phyloP scores from a whole-genome alignment of 2,797 vertebrate genomes.

The Triplophysa yarkandensis region DNA sequence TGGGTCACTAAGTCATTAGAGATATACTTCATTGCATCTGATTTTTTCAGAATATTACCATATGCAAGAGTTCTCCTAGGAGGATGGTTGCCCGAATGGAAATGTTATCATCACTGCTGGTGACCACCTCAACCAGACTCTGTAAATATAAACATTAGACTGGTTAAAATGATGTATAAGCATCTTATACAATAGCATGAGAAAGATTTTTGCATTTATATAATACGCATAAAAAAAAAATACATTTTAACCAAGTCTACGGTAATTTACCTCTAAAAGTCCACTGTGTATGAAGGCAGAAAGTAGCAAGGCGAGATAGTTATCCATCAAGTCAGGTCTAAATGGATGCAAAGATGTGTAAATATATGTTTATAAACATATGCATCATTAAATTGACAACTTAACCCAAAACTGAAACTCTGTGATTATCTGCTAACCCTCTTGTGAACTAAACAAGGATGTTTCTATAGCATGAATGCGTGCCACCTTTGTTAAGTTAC shows the following conservation, averaged over 20 bases:
- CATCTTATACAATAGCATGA: background rate
- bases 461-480: too few relatives aligned
- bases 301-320: constrained; percentile 94
- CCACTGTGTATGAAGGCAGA: constrained; percentile 94
- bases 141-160: constrained; percentile 57
- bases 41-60: constrained; percentile 48
- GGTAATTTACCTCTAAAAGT: constrained; percentile 85
- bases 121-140: constrained; percentile 97
- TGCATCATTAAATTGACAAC: too few relatives aligned
- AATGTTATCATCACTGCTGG: constrained; percentile 91
- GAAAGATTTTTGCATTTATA: background rate
- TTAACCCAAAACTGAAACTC: too few relatives aligned
- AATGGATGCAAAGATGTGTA: constrained; percentile 3
- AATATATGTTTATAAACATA: too few relatives aligned
- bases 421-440: too few relatives aligned
- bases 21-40: background rate
- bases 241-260: background rate
- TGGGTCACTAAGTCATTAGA: background rate
- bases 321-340: constrained; percentile 98
- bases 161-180: background rate
- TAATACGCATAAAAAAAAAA: background rate
- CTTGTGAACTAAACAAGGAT: too few relatives aligned
- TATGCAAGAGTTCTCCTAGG: constrained; percentile 89
- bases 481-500: too few relatives aligned
- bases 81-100: constrained; percentile 94